These are phyloP conservation scores for Diacarnus erythraeanus DNA, from an alignment of 37 sponge, comb jelly and placozoan species.

Conservation along the genomic window DNA sequence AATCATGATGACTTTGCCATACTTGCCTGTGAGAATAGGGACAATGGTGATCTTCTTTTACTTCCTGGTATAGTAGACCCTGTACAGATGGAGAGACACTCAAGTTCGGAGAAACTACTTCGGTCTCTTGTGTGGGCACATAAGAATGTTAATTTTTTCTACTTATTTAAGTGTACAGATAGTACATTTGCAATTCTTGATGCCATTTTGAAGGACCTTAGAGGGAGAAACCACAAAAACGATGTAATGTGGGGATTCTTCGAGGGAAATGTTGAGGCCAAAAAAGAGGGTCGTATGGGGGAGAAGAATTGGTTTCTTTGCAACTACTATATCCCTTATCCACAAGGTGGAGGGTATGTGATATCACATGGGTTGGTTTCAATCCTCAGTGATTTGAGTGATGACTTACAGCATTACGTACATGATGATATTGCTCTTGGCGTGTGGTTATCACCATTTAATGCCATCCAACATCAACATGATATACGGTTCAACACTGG, in stretches of 20 bases:
- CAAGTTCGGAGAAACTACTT: conserved; percentile 60
- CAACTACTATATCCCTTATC: conserved; percentile 55
- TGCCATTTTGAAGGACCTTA: conserved; percentile 24
- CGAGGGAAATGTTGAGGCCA: conserved; percentile 24
- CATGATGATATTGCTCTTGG: conserved; percentile 68
- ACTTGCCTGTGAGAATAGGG: conserved; percentile 41
- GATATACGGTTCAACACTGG: conserved; percentile 81
- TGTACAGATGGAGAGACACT: neutral
- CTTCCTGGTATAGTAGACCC: conserved; percentile 25
- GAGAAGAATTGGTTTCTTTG: conserved; percentile 55
- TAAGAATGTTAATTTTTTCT: conserved; percentile 41
- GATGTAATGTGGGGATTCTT: conserved; percentile 53
- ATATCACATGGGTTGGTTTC: conserved; percentile 34
- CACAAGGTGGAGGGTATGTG: conserved; percentile 65
- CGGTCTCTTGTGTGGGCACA: conserved; percentile 52
- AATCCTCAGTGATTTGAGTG: conserved; percentile 6
- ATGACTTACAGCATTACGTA: conserved; percentile 27
- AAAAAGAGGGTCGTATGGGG: conserved; percentile 8
- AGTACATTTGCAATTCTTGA: conserved; percentile 53
- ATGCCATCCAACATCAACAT: conserved; percentile 52
- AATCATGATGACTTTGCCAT: neutral
- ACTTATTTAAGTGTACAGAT: conserved; percentile 72
- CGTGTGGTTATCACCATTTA: conserved; percentile 50
- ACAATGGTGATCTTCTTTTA: conserved; percentile 57
- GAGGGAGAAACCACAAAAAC: neutral